These are phyloP conservation scores for Petromus typicus DNA, from an alignment of 2,113 vertebrate genomes.

Conservation along the genomic window DNA sequence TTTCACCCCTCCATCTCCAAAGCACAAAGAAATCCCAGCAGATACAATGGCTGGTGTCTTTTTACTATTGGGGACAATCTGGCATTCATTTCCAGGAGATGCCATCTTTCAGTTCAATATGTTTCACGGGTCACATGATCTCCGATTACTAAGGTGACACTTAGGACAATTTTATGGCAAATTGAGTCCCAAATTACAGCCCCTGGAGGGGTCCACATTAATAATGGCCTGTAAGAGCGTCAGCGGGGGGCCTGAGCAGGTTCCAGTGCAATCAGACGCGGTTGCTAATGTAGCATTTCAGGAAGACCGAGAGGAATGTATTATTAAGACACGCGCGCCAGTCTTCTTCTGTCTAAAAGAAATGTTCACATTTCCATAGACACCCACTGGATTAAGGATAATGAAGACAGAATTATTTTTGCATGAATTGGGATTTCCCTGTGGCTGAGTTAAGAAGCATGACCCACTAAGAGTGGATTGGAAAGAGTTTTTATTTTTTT, in stretches of 20 bases:
- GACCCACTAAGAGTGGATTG: neutral
- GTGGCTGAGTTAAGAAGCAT: slow-evolving; percentile 55
- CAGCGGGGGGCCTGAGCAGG: slow-evolving; percentile 46
- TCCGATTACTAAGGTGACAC: slow-evolving; percentile 76
- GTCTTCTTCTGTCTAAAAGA: slow-evolving; percentile 16
- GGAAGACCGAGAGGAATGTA: neutral
- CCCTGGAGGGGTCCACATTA: slow-evolving; percentile 62
- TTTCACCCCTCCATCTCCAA: neutral
- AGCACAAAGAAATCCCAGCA: neutral
- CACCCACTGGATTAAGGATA: slow-evolving; percentile 11
- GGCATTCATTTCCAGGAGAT: slow-evolving; percentile 56
- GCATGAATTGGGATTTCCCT: slow-evolving; percentile 64
- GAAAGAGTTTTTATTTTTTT: slow-evolving; percentile 9
- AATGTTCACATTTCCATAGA: neutral
- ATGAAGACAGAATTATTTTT: slow-evolving; percentile 61
- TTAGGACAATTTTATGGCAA: slow-evolving; percentile 82
- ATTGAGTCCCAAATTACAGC: slow-evolving; percentile 79
- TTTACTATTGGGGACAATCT: slow-evolving; percentile 32
- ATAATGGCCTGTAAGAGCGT: slow-evolving; percentile 53
- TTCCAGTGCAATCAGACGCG: neutral
- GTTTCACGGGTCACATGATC: slow-evolving; percentile 78
- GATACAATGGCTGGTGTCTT: neutral
- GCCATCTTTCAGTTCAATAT: slow-evolving; percentile 71
- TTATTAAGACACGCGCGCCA: neutral
- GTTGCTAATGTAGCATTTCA: slow-evolving; percentile 42